Base-by-base conservation (phyloP, 2,113 vertebrate species). In the Xenus cinereus region DNA sequence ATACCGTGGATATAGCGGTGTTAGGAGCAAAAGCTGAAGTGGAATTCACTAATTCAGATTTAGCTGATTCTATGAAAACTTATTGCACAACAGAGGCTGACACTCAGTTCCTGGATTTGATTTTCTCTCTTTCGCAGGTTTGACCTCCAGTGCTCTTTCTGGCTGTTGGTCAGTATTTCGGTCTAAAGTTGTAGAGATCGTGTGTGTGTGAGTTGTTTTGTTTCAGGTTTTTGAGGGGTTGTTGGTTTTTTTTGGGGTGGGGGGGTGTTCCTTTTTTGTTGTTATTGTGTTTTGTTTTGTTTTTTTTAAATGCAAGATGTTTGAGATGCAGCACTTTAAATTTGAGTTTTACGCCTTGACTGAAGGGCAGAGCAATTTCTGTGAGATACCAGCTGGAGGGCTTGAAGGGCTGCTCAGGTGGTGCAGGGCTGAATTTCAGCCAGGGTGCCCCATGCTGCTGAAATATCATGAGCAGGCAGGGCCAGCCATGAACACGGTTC, bases 41-140 rank as follows among this genome's bases (percentile, higher is more conserved):
- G 87, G 71, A 87, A 84, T 90, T 92, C 64, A 60, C 27, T 54
- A 68, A 60, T 85, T 96, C 82, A 89, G 41, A 72, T 62, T 91
- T 86, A 95, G 41, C 60, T 32, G 68, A 66, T 91, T 75, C 75
- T 57, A 41, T 89, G 81, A 89, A 80, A 91, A 63, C 30, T 80
- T 48, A 85, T 87, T 96, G 71, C 87, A 51, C 64, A 91, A 82
- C 63, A 57, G 60, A 81, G 67, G 74, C 74, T 51, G 62, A 77
- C 63, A 63, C 91, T 93, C 75, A 56, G 20, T 37, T 96, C 96
- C 96, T 97, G 91, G 87, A 92, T 97, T 97, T 91, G 37, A 95
- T 97, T 98, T 98, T 77, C 76, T 91, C 54, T 94, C 75, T 94
- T 78, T 53, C 63, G 48, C 54, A 81, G 53, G 27, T 84, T 64